Evolutionary conservation across 1,140 invertebrate species (phyloP), one percentile per base, ranked within the genome.

Genomic region (Neodiprion lecontei): DNA sequence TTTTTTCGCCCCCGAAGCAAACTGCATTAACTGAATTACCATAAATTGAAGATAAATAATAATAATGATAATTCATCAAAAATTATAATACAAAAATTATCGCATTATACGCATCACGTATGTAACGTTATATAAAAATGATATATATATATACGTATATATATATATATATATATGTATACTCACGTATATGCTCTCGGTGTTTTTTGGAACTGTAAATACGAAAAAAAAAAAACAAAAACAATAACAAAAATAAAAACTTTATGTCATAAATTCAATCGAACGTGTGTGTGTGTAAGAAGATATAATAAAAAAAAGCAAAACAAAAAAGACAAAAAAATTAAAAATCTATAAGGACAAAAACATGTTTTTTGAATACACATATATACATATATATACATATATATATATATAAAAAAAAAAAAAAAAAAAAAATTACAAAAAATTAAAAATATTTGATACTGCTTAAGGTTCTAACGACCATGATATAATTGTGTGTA

Each of bases 131-230:
- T 21, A 21, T 21, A 21, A 21, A 21, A 21, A 21, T 21, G 17
- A 21, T 21, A 21, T 21, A 21, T 21, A 21, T 21, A 21, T 21
- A 21, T 21, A n/a, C n/a, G n/a, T n/a, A 21, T 21, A 21, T 1
- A 1, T 0, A 0, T 21, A 21, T 21, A 21, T 21, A 0, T 21
- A 21, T 21, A 21, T 21, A 79, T 81, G 83, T 87, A 84, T 86
- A 86, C 84, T 78, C 85, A 86, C 86, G 81, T 78, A 86, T 88
- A 88, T 76, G 87, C 82, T 88, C 85, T 87, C 81, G 86, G 82
- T 88, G 87, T 88, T 88, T 21, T 21, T 82, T 84, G 84, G 83
- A 87, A 86, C 77, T 87, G 87, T 11, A 68, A 87, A 53, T 53
- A 84, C 79, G 83, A 85, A 84, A 87, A 23, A 67, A 71, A 72